Percentiles rank a stretch among this genome's conserved stretches.
Conservation (phyloP, 2,113 vertebrate species). For the Vulpes ferrilata region DNA sequence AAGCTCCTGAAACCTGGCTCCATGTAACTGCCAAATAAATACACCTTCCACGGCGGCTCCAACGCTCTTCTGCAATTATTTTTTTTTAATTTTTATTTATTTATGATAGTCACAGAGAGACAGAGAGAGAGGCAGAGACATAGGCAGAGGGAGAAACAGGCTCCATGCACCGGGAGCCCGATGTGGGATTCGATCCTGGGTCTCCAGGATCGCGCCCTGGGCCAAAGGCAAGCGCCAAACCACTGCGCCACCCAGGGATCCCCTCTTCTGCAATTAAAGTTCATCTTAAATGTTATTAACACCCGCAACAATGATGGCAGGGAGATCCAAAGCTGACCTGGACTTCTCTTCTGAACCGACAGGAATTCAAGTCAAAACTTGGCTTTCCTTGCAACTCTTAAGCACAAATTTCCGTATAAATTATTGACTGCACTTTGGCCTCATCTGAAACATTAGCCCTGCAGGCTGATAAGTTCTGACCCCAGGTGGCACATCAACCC, state of each 20-base stretch:
- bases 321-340: not conserved
- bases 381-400: conserved; percentile 74
- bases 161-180: no score
- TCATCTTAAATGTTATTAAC: not conserved
- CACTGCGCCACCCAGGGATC: no score
- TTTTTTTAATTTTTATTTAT: no score
- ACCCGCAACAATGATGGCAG: not conserved
- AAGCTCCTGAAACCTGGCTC: not conserved
- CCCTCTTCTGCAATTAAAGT: not conserved
- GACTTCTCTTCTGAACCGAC: conserved; percentile 67
- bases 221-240: no score
- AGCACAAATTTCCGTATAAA: conserved; percentile 87
- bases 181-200: no score
- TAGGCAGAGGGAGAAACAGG: no score
- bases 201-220: no score
- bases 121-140: no score
- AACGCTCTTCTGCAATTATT: not conserved
- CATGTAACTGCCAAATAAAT: not conserved
- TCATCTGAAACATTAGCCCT: conserved; percentile 86
- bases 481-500: conserved; percentile 88
- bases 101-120: no score
- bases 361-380: conserved; percentile 70
- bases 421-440: conserved; percentile 87
- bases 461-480: conserved; percentile 89
- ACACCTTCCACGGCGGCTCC: not conserved